A percentile compares a stretch with the other conserved stretches of the same genome.
Evolutionary conservation across 2,113 vertebrate genomes (phyloP).

Genomic region (Leptocoma aspasia): DNA sequence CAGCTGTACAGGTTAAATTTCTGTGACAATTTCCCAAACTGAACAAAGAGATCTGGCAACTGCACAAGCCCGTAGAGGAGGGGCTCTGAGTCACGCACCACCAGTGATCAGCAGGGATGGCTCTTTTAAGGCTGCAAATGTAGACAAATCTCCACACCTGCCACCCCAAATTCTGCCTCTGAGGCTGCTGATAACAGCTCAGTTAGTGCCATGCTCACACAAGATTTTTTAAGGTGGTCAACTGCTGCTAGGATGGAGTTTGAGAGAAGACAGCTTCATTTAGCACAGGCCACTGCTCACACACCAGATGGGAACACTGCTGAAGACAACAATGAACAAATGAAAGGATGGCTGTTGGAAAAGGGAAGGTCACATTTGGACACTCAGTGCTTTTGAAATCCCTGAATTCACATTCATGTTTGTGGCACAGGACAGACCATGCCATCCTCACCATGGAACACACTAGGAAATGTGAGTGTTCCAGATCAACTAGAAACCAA

Average conservation of each 20-base stretch:
- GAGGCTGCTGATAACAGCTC: background rate
- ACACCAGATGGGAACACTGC: background rate
- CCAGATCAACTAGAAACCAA: background rate
- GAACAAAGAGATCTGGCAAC: background rate
- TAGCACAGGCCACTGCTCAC: background rate
- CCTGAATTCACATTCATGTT: background rate
- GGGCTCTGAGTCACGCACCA: background rate
- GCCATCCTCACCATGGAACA: background rate
- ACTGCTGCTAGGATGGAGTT: background rate
- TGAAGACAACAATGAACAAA: background rate
- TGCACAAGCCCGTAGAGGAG: background rate
- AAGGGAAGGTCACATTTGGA: background rate
- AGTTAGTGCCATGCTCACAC: rapidly evolving
- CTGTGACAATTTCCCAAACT: background rate
- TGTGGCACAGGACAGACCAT: background rate
- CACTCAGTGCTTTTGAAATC: background rate
- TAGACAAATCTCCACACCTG: background rate
- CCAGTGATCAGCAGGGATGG: background rate
- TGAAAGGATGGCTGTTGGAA: background rate
- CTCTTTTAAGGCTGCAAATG: background rate
- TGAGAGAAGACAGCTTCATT: background rate
- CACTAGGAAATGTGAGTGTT: rapidly evolving
- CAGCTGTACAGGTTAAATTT: background rate
- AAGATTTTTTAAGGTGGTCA: background rate
- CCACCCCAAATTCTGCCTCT: background rate